Evolutionary conservation across 2,113 vertebrate genomes (phyloP).

Genomic region (Lampris megalopsis): DNA sequence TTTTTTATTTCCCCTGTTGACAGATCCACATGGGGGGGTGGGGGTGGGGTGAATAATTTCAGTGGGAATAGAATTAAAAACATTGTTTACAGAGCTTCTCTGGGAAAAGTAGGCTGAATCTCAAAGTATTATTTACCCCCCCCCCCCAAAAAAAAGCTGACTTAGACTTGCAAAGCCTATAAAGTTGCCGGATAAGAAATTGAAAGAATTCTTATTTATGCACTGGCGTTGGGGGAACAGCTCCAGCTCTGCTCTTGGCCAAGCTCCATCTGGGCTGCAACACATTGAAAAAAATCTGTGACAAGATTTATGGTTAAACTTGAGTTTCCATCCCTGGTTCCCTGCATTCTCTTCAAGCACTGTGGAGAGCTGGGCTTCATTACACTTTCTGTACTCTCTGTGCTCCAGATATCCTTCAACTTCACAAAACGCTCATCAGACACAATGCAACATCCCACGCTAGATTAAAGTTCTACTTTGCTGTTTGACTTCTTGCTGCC

Average conservation of each 20-base stretch:
- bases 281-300: conserved; percentile 65
- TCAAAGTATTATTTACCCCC: not conserved
- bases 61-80: not conserved
- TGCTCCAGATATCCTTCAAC: conserved; percentile 6
- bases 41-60: not conserved
- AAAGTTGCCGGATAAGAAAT: conserved; percentile 38
- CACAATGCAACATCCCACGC: not conserved
- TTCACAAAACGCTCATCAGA: not conserved
- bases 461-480: not conserved
- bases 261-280: conserved; percentile 58
- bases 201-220: conserved; percentile 32
- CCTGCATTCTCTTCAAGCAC: conserved; percentile 25
- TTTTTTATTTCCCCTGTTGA: not conserved
- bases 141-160: not conserved
- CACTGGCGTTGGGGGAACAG: conserved; percentile 28
- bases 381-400: conserved; percentile 27
- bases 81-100: not conserved
- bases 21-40: not conserved
- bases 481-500: conserved; percentile 1
- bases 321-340: conserved; percentile 61
- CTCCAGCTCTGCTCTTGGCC: conserved; percentile 40
- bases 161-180: conserved; percentile 37
- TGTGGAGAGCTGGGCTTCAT: conserved; percentile 44
- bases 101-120: not conserved
- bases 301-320: conserved; percentile 60